Conservation (phyloP, 92 coral and sea anemone species). For the Montipora capitata region DNA sequence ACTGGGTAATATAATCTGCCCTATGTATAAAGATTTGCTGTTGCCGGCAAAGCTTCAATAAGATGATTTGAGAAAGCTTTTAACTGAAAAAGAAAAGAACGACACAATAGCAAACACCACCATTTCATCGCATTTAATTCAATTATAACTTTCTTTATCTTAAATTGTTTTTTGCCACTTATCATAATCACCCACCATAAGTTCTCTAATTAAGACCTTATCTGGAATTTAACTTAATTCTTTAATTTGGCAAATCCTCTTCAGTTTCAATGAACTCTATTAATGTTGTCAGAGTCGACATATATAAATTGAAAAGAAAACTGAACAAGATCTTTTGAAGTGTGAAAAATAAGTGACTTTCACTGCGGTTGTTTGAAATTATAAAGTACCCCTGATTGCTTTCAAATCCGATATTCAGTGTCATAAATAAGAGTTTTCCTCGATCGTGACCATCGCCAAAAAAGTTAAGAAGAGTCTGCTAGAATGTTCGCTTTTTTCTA, state of each 20-base stretch:
- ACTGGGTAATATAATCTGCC: neutral
- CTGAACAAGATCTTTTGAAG: neutral
- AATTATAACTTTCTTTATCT: constrained; percentile 29
- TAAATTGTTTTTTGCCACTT: constrained; percentile 30
- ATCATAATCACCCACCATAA: neutral
- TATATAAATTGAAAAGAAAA: too few species aligned
- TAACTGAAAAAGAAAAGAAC: neutral
- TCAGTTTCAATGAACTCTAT: neutral
- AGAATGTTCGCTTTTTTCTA: neutral
- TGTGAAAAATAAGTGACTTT: neutral
- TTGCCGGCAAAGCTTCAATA: neutral
- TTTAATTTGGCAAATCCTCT: neutral
- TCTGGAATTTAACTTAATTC: neutral
- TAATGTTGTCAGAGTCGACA: neutral
- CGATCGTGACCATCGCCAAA: too few species aligned
- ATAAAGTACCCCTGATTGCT: neutral
- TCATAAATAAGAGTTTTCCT: too few species aligned
- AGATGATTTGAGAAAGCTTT: neutral
- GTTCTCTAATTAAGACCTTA: constrained; percentile 7
- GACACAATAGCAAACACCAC: neutral
- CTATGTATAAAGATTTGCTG: neutral
- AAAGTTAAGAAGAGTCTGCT: too few species aligned
- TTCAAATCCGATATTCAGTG: neutral
- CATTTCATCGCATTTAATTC: neutral
- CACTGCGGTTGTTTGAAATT: neutral